These are phyloP conservation scores for Zingel zingel DNA, from an alignment of 2,113 vertebrate species.

Conservation along the genomic window DNA sequence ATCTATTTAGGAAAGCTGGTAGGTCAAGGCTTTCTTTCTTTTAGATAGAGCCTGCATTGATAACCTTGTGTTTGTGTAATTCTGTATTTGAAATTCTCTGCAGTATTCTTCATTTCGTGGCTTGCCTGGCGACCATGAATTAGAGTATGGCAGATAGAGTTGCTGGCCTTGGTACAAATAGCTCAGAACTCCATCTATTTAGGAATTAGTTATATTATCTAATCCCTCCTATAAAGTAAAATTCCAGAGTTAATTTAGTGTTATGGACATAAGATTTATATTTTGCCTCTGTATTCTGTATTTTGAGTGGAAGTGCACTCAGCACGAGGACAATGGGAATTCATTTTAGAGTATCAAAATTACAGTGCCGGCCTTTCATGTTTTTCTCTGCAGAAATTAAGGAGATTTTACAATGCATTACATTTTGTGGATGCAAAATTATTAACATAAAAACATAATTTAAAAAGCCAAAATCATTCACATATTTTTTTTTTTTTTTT, in stretches of 20 bases:
- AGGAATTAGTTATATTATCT: slow-evolving; percentile 40
- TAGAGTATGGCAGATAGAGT: slow-evolving; percentile 6
- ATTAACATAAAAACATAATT: background rate
- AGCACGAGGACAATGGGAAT: slow-evolving; percentile 23
- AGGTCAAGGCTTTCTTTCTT: slow-evolving; percentile 43
- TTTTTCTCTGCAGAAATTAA: slow-evolving; percentile 13
- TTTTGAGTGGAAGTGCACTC: slow-evolving; percentile 29
- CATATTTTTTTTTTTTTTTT: background rate
- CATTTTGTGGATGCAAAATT: background rate
- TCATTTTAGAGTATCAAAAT: slow-evolving; percentile 11
- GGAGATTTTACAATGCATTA: background rate
- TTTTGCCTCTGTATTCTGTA: slow-evolving; percentile 6
- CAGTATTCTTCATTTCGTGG: slow-evolving; percentile 19
- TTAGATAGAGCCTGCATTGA: slow-evolving; percentile 3
- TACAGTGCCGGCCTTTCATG: background rate
- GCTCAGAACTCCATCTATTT: slow-evolving; percentile 22
- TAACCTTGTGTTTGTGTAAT: slow-evolving; percentile 4
- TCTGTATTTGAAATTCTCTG: slow-evolving; percentile 23
- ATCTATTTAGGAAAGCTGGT: slow-evolving; percentile 27
- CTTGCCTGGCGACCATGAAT: background rate
- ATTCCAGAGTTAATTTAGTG: slow-evolving; percentile 29
- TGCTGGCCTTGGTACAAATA: slow-evolving; percentile 35
- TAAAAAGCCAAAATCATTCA: slow-evolving; percentile 8
- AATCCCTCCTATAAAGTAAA: slow-evolving; percentile 35
- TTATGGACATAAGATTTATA: slow-evolving; percentile 26